Evolutionary conservation across 30 jellyfish, hydroid and myxozoan species (phyloP), one percentile per base, ranked within the genome.

Genomic region (Aurelia sp.): DNA sequence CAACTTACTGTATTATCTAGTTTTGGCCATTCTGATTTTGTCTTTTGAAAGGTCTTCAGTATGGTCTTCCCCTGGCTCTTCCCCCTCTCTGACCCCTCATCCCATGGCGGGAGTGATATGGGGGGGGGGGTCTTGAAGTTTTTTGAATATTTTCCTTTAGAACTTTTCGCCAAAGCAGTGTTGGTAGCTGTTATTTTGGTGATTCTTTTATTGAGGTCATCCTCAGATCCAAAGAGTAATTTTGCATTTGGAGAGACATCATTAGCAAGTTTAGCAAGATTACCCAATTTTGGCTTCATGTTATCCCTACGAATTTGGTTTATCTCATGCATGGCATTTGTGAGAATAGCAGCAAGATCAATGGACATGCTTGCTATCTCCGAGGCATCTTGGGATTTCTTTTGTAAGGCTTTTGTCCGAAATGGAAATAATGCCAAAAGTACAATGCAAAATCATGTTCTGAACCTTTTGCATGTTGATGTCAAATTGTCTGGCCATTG

Each of bases 1-100:
- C 19, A 18, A 53, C 65, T 53, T 53, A 53, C 65, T 53, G 65
- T 53, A 12, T 5, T 62, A 22, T n/a, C 67, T 72, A 72, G 67
- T 72, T 31, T 22, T 72, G 83, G 1, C 67, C 67, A 8, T 35
- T 40, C 38, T 72, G 47, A 30, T 7, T 38, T 72, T 10, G 83
- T 40, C 67, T 40, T 40, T 13, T 72, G 83, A 20, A 40, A 31
- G 83, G 67, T 72, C 79, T 67, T n/a, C 38, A 68, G 67, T 33
- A 35, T 72, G 83, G 67, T 72, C 67, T 40, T 40, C 83, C 83
- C 83, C 83, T 72, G 83, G 67, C 35, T 72, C 83, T 72, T 35
- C 83, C 83, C 83, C 83, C 66, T 78, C 67, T 57, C 52, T 78
- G 77, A 78, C 88, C 83, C 87, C 74, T 75, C 60, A 35, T 75